Evolutionary conservation across 2,797 vertebrate genomes (phyloP), one percentile per base, ranked within the genome.

Genomic region (Acanthornis magna): DNA sequence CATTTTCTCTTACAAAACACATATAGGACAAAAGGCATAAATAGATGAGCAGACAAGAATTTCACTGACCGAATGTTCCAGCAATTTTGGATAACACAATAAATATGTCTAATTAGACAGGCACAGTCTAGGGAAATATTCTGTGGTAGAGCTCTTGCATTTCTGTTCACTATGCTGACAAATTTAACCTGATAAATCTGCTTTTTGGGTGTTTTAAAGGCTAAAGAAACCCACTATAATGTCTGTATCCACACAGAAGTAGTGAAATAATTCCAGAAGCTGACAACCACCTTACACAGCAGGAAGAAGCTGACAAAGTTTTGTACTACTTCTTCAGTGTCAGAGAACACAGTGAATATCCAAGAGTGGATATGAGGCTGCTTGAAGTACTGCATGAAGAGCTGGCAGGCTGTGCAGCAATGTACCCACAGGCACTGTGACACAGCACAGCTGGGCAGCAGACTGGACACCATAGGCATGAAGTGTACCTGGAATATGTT

Each of bases 391-490:
- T 61, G 48, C 27, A 19, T 0, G 20, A 75, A 85, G 47, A 43
- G 55, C 18, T 19, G 19, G 54, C 54, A 68, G 66, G 50, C 45
- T 84, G 36, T 32, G 84, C 57, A 86, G 83, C 65, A 43, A 10
- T 0, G 5, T 1, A 30, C 27, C 60, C 85, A 57, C n/a, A 68
- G 66, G 50, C 53, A 61, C 53, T 2, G 0, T 1, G 12, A 75
- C 70, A 74, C 7, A 70, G 43, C 70, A 55, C 45, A 55, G 62
- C 62, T 15, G 23, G 6, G 32, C 51, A 91, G 58, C 10, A 79
- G 42, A 50, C 36, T 7, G 15, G 30, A 51, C 40, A 81, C 30
- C 23, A 19, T 0, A 2, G 40, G 9, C 42, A 8, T 26, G 9
- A 65, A 29, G 34, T 0, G 2, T 11, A 34, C 19, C 23, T 7